Evolutionary conservation across 1,140 invertebrate species (phyloP).

Genomic region (Procambarus clarkii): DNA sequence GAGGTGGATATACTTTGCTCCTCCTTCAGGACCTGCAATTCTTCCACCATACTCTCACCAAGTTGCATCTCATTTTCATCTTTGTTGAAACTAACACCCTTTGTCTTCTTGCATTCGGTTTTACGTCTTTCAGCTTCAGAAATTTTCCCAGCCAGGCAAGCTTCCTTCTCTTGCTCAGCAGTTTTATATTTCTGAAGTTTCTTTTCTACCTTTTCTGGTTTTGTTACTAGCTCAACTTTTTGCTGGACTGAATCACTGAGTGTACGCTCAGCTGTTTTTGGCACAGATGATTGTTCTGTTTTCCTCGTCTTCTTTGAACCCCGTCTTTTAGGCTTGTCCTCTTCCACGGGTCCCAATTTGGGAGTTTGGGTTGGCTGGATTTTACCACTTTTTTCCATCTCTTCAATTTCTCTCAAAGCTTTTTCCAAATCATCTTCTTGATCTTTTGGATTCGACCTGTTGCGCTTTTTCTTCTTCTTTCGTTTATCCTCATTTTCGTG

Average conservation of each 20-base stretch:
- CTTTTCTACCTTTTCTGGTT: constrained; percentile 23
- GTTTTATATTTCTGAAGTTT: background rate
- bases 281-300: background rate
- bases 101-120: constrained; percentile 14
- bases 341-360: constrained; percentile 26
- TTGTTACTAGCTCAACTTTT: constrained; percentile 26
- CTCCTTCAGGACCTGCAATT: background rate
- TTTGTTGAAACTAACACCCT: constrained; percentile 17
- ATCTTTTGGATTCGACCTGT: constrained; percentile 61
- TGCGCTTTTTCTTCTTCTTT: constrained; percentile 75
- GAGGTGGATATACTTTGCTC: background rate
- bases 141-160: background rate
- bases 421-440: constrained; percentile 81
- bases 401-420: constrained; percentile 79
- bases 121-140: constrained; percentile 26
- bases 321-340: constrained; percentile 57
- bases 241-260: background rate
- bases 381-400: constrained; percentile 76
- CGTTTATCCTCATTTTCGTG: constrained; percentile 76
- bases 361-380: constrained; percentile 43
- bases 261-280: constrained; percentile 13
- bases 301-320: constrained; percentile 52
- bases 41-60: constrained; percentile 14
- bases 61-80: constrained; percentile 12
- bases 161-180: background rate